Percentiles rank a stretch among this genome's conserved stretches.
Conservation (phyloP, 2,888 invertebrate species). For the Heteropelma amictum region DNA sequence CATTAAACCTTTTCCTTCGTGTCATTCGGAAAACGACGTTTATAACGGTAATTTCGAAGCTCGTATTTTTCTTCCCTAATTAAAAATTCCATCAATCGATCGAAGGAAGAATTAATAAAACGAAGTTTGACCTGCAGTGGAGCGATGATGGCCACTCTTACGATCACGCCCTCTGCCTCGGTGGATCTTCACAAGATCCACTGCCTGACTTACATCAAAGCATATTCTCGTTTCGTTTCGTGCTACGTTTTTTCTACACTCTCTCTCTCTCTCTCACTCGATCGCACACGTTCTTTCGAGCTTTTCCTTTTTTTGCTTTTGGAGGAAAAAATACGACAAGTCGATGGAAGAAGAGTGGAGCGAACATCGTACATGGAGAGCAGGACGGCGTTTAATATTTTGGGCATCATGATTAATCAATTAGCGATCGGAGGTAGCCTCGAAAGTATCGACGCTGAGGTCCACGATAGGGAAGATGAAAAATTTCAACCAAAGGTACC, state of each 20-base stretch:
- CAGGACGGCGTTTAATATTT: slow-evolving; percentile 39
- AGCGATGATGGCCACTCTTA: slow-evolving; percentile 38
- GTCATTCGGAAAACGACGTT: slow-evolving; percentile 19
- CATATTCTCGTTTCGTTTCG: slow-evolving; percentile 16
- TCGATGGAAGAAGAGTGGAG: slow-evolving; percentile 12
- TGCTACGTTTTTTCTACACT: slow-evolving; percentile 9
- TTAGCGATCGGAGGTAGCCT: slow-evolving; percentile 71
- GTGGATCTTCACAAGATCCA: slow-evolving; percentile 22
- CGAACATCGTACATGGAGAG: background rate
- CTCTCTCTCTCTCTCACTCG: background rate
- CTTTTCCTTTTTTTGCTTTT: background rate
- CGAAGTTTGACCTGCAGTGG: slow-evolving; percentile 40
- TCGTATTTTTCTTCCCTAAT: slow-evolving; percentile 40
- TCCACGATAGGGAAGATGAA: slow-evolving; percentile 46
- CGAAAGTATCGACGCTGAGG: slow-evolving; percentile 67
- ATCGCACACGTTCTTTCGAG: background rate
- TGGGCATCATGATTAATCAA: slow-evolving; percentile 76
- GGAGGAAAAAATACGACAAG: slow-evolving; percentile 17
- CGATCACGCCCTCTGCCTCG: slow-evolving; percentile 43
- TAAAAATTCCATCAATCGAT: slow-evolving; percentile 53
- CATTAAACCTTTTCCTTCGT: background rate
- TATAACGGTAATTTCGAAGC: background rate
- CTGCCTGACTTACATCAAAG: slow-evolving; percentile 10
- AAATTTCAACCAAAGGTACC: slow-evolving; percentile 71
- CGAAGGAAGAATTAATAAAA: slow-evolving; percentile 44